Evolutionary conservation across 2,888 invertebrate genomes (phyloP).

Genomic region (Volucella zonaria): DNA sequence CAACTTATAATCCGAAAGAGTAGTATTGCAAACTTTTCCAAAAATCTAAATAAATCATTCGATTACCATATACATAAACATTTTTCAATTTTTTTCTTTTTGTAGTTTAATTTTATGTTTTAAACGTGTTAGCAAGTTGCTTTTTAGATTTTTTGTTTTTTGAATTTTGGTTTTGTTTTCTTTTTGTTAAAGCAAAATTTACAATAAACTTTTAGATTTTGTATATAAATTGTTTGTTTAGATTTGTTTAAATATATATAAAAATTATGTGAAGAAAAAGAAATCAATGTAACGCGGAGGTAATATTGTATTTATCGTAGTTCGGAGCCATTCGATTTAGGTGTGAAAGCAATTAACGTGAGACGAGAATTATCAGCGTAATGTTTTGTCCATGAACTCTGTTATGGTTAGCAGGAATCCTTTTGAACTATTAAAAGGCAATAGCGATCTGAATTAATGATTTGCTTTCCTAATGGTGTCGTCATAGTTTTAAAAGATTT

Average conservation of each 20-base stretch:
- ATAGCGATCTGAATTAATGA: too few relatives aligned
- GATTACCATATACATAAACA: constrained; percentile 12
- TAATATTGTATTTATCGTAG: not conserved
- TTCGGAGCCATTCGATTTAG: constrained; percentile 1
- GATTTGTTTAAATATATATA: not conserved
- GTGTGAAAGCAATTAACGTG: not conserved
- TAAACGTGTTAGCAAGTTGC: constrained; percentile 41
- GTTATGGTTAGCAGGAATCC: too few relatives aligned
- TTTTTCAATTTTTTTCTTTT: constrained; percentile 11
- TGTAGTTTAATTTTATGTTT: constrained; percentile 8
- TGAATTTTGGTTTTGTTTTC: not conserved
- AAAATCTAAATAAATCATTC: constrained; percentile 34
- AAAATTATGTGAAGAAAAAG: not conserved
- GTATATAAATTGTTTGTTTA: not conserved
- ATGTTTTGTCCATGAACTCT: not conserved
- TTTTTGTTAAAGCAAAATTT: constrained; percentile 25
- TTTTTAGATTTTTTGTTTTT: constrained; percentile 15
- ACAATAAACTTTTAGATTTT: not conserved
- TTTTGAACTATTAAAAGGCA: too few relatives aligned
- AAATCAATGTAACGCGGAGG: not conserved
- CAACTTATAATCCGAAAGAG: not conserved
- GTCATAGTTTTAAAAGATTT: too few relatives aligned
- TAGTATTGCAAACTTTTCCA: constrained; percentile 42
- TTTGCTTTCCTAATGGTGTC: too few relatives aligned
- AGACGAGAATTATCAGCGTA: not conserved